phyloP scores from a whole-genome alignment of 2,797 vertebrate genomes.

The Lepilemur septentrionalis region DNA sequence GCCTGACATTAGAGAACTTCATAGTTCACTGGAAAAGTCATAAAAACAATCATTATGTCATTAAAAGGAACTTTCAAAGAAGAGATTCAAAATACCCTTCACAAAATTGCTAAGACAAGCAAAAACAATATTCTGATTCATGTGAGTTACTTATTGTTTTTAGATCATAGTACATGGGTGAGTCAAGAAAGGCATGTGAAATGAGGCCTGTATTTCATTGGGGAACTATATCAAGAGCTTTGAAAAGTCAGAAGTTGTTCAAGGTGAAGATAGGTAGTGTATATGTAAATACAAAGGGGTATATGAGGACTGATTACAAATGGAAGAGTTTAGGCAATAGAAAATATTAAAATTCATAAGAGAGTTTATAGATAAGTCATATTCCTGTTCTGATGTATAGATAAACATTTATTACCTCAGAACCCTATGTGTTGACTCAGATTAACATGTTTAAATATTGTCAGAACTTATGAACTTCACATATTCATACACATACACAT shows the following conservation, averaged over 20 bases:
- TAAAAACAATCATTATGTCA: slow-evolving; percentile 9
- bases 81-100: background rate
- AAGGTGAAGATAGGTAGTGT: background rate
- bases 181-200: background rate
- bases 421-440: background rate
- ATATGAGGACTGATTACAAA: background rate
- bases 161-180: background rate
- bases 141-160: background rate
- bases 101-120: background rate
- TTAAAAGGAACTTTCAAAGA: background rate
- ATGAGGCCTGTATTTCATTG: background rate
- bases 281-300: background rate
- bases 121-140: background rate
- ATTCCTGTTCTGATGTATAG: background rate
- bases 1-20: background rate
- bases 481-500: background rate
- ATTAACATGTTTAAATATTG: background rate
- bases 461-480: background rate
- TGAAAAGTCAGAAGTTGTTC: background rate
- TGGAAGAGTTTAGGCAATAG: background rate
- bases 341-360: background rate
- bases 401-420: background rate
- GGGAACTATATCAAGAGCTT: background rate
- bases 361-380: background rate
- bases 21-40: slow-evolving; percentile 6